A percentile compares a stretch with the other conserved stretches of the same genome.
Conservation (phyloP, 2,888 invertebrate species). For the Hydrotaea cyrtoneurina region DNA sequence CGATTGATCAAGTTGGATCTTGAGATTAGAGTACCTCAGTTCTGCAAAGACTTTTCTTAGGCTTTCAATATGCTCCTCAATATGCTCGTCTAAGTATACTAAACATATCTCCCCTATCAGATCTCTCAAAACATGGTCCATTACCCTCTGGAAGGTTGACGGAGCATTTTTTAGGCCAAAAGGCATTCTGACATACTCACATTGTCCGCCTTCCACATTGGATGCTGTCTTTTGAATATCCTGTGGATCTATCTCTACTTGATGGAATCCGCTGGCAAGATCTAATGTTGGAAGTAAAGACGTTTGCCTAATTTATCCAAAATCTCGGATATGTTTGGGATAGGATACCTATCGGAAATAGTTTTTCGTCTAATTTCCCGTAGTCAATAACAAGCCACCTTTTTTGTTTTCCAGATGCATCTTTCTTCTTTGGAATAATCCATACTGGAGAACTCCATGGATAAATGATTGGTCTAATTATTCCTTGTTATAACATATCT, state of each 20-base stretch:
- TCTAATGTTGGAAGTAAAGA: too few species aligned
- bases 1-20: neutral
- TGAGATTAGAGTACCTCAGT: neutral
- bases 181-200: too few species aligned
- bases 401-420: neutral
- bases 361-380: neutral
- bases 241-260: too few species aligned
- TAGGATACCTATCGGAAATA: neutral
- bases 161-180: too few species aligned
- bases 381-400: neutral
- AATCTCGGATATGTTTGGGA: neutral
- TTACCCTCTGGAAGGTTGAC: too few species aligned
- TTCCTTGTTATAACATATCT: slow-evolving; percentile 32
- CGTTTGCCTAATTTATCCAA: neutral
- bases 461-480: slow-evolving; percentile 54
- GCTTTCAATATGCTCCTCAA: neutral
- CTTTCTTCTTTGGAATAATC: slow-evolving; percentile 9
- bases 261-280: too few species aligned
- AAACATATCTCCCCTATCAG: too few species aligned
- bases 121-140: too few species aligned
- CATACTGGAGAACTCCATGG: slow-evolving; percentile 43
- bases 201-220: too few species aligned
- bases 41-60: neutral
- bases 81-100: too few species aligned
- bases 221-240: too few species aligned